Evolutionary conservation across 2,888 invertebrate genomes (phyloP).

Genomic region (Patella caerulea): DNA sequence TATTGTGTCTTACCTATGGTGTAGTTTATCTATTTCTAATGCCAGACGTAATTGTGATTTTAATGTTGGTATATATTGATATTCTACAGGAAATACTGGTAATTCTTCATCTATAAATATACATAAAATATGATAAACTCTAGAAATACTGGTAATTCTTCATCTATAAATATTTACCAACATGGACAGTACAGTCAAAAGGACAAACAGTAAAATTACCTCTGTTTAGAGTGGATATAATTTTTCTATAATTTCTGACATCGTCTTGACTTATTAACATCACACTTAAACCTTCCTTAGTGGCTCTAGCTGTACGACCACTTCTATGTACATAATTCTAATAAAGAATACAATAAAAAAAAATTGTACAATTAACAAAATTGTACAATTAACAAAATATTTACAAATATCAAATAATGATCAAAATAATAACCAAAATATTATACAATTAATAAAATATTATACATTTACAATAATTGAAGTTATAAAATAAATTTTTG

Average conservation of each 20-base stretch:
- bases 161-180: conserved; percentile 74
- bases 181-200: too few species aligned
- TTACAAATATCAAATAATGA: not conserved
- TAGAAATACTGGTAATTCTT: conserved; percentile 88
- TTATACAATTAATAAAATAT: not conserved
- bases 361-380: not conserved
- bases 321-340: conserved; percentile 95
- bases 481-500: too few species aligned
- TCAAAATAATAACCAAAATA: not conserved
- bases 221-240: conserved; percentile 87
- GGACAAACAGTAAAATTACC: conserved; percentile 74
- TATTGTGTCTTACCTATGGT: conserved; percentile 74
- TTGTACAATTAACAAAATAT: not conserved
- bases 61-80: conserved; percentile 77
- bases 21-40: conserved; percentile 83
- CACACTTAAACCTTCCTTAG: conserved; percentile 89
- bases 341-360: conserved; percentile 34
- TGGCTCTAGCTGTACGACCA: conserved; percentile 94
- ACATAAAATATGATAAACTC: conserved; percentile 43
- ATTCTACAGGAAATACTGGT: conserved; percentile 85
- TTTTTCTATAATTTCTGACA: conserved; percentile 80
- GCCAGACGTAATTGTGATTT: conserved; percentile 84
- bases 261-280: conserved; percentile 92
- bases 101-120: conserved; percentile 82
- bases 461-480: not conserved